phyloP scores from a whole-genome alignment of 2,797 vertebrate genomes.

The Cirrhinus molitorella region DNA sequence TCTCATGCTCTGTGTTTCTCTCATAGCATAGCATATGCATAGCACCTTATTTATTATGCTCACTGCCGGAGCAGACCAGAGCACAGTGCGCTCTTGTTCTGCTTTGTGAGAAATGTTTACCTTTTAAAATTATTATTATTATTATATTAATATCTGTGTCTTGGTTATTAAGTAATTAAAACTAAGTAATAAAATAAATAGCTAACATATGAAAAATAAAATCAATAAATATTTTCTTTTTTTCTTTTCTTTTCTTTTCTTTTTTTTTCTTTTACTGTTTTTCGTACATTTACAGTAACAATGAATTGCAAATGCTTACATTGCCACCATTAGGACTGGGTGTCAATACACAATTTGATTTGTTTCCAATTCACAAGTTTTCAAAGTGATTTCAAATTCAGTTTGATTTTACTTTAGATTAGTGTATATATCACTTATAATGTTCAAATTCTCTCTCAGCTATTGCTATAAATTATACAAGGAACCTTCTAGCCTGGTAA shows the following conservation, averaged over 20 bases:
- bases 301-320: background rate
- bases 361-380: background rate
- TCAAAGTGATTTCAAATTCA: background rate
- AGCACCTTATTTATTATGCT: slow-evolving; percentile 33
- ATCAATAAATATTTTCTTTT: no score
- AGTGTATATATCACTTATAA: background rate
- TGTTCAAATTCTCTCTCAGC: background rate
- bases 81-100: background rate
- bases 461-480: background rate
- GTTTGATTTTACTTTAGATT: background rate
- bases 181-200: no score
- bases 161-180: no score
- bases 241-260: background rate
- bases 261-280: background rate
- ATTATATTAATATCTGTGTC: background rate
- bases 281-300: no score
- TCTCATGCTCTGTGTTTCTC: slow-evolving; percentile 38
- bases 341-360: background rate
- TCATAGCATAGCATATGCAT: slow-evolving; percentile 12
- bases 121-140: no score
- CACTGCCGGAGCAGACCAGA: background rate
- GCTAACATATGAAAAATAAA: no score
- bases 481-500: background rate
- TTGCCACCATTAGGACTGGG: background rate
- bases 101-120: background rate